A percentile compares a stretch with the other conserved stretches of the same genome.
These are phyloP conservation scores for Alectura lathami DNA, from an alignment of 2,113 vertebrate genomes.

Conservation along the genomic window DNA sequence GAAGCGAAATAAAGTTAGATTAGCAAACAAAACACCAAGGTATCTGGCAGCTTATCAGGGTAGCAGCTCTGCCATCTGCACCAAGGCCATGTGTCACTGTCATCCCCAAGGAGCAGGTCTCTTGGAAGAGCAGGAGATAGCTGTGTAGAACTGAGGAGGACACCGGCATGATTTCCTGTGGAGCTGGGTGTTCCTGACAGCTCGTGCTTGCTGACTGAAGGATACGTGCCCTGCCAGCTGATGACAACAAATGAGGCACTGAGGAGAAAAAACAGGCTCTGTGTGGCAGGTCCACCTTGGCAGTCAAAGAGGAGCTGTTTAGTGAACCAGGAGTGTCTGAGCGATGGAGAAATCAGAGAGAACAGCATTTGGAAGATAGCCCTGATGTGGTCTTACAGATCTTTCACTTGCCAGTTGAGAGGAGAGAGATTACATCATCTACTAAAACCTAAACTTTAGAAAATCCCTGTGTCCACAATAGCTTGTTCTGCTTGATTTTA, in stretches of 20 bases:
- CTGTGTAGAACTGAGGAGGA: constrained; percentile 37
- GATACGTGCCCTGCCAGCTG: background rate
- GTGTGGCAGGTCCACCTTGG: background rate
- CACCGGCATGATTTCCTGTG: constrained; percentile 18
- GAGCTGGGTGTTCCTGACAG: background rate
- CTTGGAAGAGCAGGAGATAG: constrained; percentile 43
- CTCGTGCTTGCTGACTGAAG: rapidly evolving
- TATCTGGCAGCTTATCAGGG: constrained; percentile 51
- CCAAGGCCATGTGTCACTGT: constrained; percentile 47
- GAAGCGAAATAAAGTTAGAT: constrained; percentile 51
- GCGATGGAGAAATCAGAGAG: background rate
- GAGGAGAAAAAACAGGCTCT: background rate
- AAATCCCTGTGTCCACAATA: background rate
- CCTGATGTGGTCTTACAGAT: background rate
- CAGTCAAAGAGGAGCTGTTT: background rate
- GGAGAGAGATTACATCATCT: background rate
- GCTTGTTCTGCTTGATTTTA: background rate
- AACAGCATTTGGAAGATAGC: background rate
- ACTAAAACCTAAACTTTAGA: background rate
- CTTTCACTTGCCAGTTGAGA: background rate
- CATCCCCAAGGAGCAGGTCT: constrained; percentile 31
- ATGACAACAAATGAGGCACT: background rate
- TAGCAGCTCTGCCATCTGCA: constrained; percentile 39
- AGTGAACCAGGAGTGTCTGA: rapidly evolving
- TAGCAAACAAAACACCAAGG: constrained; percentile 32